Evolutionary conservation across 2,797 vertebrate genomes (phyloP).

Genomic region (Malacoraja senta): DNA sequence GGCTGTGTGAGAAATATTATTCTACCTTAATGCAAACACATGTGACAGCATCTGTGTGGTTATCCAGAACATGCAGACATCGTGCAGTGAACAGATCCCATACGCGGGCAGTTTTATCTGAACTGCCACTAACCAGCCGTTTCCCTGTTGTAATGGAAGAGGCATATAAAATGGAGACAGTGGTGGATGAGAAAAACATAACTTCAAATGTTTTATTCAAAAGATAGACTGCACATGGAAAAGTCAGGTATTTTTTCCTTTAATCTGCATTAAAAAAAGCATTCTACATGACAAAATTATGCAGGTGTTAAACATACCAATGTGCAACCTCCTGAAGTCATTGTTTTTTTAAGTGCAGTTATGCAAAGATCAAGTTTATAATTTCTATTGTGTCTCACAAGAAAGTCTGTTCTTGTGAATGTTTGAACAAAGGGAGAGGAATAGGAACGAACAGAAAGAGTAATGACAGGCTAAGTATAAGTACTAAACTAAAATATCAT

Average conservation of each 20-base stretch:
- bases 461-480: background rate
- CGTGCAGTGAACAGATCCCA: conserved; percentile 29
- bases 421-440: background rate
- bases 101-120: conserved; percentile 36
- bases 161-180: background rate
- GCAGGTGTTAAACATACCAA: background rate
- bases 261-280: background rate
- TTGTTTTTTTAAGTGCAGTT: background rate
- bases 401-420: background rate
- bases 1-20: background rate
- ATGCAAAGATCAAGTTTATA: background rate
- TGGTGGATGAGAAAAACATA: background rate
- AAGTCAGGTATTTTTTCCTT: background rate
- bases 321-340: background rate
- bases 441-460: background rate
- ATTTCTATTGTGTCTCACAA: background rate
- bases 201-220: background rate
- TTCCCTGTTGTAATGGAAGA: conserved; percentile 6
- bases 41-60: conserved; percentile 35
- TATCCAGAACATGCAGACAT: conserved; percentile 25
- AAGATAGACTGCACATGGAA: background rate
- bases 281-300: background rate
- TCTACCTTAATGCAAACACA: conserved; percentile 36
- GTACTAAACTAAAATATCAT: background rate
- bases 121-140: conserved; percentile 31